These are phyloP conservation scores for Noctua janthina DNA, from an alignment of 2,888 invertebrate species.

Conservation along the genomic window DNA sequence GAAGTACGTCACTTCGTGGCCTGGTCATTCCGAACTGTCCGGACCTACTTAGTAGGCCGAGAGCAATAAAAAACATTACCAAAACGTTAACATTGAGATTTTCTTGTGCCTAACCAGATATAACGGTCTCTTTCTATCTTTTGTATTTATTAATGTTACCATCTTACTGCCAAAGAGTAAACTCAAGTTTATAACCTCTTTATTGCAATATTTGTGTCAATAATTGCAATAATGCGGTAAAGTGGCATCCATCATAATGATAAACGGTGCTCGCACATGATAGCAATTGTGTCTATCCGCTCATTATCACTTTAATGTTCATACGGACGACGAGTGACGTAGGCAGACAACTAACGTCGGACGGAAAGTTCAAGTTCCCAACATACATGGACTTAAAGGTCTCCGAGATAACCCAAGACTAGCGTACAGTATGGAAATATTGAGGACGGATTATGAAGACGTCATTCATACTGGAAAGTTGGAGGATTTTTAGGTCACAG, in stretches of 20 bases:
- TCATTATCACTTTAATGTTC: slow-evolving; percentile 37
- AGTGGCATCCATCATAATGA: slow-evolving; percentile 29
- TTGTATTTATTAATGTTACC: background rate
- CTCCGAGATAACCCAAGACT: slow-evolving; percentile 21
- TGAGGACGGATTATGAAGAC: background rate
- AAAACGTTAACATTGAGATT: background rate
- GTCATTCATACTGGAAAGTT: background rate
- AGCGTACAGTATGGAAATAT: background rate
- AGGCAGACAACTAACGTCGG: background rate
- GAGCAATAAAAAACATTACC: background rate
- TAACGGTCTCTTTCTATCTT: background rate
- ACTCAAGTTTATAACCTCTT: slow-evolving; percentile 21
- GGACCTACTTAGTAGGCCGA: background rate
- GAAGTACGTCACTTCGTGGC: background rate
- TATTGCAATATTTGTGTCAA: slow-evolving; percentile 44
- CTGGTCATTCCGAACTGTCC: background rate
- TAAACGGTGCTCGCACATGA: slow-evolving; percentile 23
- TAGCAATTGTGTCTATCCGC: slow-evolving; percentile 43
- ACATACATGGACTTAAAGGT: background rate
- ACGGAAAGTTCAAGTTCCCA: slow-evolving; percentile 35
- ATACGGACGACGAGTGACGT: slow-evolving; percentile 36
- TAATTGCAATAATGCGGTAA: slow-evolving; percentile 34
- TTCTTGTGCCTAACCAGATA: background rate
- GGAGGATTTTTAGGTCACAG: background rate
- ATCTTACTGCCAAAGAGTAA: slow-evolving; percentile 14